Conservation (phyloP, 2,888 invertebrate species). For the Chouioia cunea region DNA sequence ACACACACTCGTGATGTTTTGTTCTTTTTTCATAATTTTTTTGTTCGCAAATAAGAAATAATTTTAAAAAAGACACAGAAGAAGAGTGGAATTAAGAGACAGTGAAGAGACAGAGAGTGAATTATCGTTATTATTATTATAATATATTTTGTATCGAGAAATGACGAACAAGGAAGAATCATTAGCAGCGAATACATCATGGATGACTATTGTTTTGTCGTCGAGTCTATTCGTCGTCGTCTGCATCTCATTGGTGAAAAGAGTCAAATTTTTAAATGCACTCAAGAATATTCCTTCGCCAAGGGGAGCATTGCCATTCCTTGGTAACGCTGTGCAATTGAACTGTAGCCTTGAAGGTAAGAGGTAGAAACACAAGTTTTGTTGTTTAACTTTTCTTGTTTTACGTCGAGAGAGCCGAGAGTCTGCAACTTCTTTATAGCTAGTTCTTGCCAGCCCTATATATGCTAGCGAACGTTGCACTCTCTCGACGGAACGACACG, state of each 20-base stretch:
- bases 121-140: too few species aligned
- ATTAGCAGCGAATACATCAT: constrained; percentile 42
- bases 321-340: constrained; percentile 66
- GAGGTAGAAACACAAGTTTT: neutral
- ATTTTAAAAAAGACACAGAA: too few species aligned
- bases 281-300: constrained; percentile 62
- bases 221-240: constrained; percentile 51
- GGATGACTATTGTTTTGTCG: constrained; percentile 53
- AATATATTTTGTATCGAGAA: too few species aligned
- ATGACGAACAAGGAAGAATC: too few species aligned
- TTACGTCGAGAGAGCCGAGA: neutral
- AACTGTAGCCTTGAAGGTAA: constrained; percentile 64
- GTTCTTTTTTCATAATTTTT: too few species aligned
- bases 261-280: constrained; percentile 57
- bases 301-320: constrained; percentile 58
- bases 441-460: neutral
- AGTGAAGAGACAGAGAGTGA: too few species aligned
- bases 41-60: too few species aligned
- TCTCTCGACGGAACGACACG: neutral
- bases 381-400: neutral
- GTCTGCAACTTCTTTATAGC: neutral
- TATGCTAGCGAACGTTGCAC: constrained; percentile 5
- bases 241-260: constrained; percentile 49
- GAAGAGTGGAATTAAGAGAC: too few species aligned
- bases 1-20: too few species aligned